Evolutionary conservation across 2,888 invertebrate genomes (phyloP).

Genomic region (Xiphydria camelus): DNA sequence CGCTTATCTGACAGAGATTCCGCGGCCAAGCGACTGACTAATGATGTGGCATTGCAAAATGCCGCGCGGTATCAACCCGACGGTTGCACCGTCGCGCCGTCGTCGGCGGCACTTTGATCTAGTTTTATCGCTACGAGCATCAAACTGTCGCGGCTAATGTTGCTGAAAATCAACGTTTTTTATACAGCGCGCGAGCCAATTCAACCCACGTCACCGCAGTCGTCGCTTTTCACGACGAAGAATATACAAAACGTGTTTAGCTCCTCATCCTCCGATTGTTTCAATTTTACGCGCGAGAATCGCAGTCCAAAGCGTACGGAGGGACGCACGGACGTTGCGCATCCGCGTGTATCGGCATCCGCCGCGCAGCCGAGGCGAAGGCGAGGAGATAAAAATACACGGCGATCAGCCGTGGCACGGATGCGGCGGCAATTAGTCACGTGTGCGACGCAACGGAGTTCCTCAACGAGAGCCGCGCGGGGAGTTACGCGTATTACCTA

Average conservation of each 20-base stretch:
- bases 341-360: neutral
- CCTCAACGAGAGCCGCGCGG: too few species aligned
- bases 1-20: too few species aligned
- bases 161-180: neutral
- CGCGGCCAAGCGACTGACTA: neutral
- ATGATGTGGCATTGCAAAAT: neutral
- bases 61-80: neutral
- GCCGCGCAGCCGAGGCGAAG: conserved; percentile 1
- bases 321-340: too few species aligned
- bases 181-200: too few species aligned
- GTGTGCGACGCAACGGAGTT: too few species aligned
- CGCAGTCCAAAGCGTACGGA: too few species aligned
- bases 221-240: too few species aligned
- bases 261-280: too few species aligned
- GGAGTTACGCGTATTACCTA: too few species aligned
- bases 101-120: conserved; percentile 11
- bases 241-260: too few species aligned
- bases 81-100: neutral
- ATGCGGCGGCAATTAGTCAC: conserved; percentile 23
- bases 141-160: neutral
- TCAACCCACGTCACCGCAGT: too few species aligned
- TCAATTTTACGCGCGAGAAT: too few species aligned
- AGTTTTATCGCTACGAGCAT: neutral
- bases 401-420: conserved; percentile 23
- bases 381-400: conserved; percentile 12